These are phyloP conservation scores for Tamias sibiricus DNA, from an alignment of 2,113 vertebrate species.

Conservation along the genomic window DNA sequence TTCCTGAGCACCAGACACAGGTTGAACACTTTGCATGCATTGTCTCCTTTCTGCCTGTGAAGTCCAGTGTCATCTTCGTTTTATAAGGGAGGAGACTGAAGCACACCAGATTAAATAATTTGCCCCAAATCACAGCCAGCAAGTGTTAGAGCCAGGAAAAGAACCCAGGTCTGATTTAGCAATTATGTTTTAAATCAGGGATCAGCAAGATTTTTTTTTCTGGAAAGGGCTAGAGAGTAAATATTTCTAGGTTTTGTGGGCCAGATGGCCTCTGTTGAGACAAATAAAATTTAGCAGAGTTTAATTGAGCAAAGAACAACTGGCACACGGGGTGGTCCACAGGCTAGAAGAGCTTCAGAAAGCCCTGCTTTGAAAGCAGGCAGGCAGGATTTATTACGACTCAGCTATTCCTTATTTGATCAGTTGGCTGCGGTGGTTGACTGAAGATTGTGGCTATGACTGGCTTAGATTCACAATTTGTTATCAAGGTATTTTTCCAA, in stretches of 20 bases:
- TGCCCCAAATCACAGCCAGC: neutral
- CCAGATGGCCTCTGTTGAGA: neutral
- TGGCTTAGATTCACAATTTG: neutral
- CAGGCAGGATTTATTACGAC: too few species aligned
- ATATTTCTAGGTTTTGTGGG: neutral
- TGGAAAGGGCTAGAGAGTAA: neutral
- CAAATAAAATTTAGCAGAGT: slow-evolving; percentile 9
- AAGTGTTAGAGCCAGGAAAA: neutral
- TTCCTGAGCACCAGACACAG: neutral
- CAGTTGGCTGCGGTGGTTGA: neutral
- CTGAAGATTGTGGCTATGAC: neutral
- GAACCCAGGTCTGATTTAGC: neutral
- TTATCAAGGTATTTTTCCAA: neutral
- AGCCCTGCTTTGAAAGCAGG: neutral
- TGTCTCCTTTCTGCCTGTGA: neutral
- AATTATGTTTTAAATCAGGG: neutral
- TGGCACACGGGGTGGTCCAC: neutral
- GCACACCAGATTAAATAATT: neutral
- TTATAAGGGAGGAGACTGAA: neutral
- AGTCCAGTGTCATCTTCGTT: too few species aligned
- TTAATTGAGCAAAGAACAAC: neutral
- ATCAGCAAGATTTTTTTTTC: neutral
- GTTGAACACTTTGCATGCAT: neutral
- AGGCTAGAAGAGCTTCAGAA: neutral
- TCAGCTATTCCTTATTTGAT: neutral